Base-by-base conservation (phyloP, 1,140 invertebrate genomes). In the Meloidogyne floridensis region DNA sequence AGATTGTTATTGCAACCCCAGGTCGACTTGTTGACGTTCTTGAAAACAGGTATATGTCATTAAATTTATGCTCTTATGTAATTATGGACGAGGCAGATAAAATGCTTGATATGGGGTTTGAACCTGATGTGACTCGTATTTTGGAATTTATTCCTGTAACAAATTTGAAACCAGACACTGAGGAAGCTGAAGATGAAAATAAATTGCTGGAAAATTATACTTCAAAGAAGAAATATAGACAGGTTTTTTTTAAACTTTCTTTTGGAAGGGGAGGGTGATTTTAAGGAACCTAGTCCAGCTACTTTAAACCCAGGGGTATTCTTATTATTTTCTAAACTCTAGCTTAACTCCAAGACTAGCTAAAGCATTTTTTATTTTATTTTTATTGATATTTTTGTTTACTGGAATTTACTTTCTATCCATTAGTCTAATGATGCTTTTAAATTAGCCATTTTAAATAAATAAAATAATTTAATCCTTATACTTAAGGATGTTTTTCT, bases 101-200 rank as follows among this genome's bases (percentile, higher is more conserved):
- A 88, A 99, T 99, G 97, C 98, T 99, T 91, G 96, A 98, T 91
- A 98, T 98, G 95, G 97, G 97, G 91, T 99, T 99, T 91, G 97
- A 99, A 91, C 94, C 95, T 54, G 94, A 98, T 90, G 97, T 99
- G 0, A 96, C 98, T 89, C 97, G 96, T 90, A 98, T 99, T 91
- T 92, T 99, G 1, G 96, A 98, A 88, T 97, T 95, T 87, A 96
- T 99, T 94, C 98, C 98, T 0, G 97, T 98, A 0, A 94, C 96
- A 3, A 99, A 99, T 92, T 93, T 97, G 72, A 99, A 99, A 91
- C 98, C 97, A 3, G 98, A 99, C 89, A 95, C 94, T 0, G 98
- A 99, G 86, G 97, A 98, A 86, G 97, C 97, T 15, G 98, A 99
- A 92, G 95, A 99, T 91, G 96, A 96, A 84, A 93, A 93, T 82